A percentile compares a stretch with the other conserved stretches of the same genome.
Evolutionary conservation across 2,888 invertebrate species (phyloP).

Genomic region (Scaptomyza polygonia): DNA sequence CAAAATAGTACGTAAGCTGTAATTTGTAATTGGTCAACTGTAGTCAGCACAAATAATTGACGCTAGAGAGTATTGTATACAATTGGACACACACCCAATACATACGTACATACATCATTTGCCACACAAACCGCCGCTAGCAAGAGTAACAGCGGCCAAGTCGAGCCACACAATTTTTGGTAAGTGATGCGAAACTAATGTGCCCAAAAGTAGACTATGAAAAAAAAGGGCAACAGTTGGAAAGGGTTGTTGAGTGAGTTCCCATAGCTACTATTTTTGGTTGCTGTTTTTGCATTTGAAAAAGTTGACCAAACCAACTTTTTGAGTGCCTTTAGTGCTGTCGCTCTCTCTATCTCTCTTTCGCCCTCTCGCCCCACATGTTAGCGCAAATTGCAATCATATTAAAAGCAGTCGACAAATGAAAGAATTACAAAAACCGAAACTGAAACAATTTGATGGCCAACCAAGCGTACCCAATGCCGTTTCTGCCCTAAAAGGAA

Average conservation of each 20-base stretch:
- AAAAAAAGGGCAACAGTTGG: constrained; percentile 45
- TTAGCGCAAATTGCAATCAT: constrained; percentile 76
- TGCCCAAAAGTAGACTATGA: constrained; percentile 58
- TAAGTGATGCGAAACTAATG: constrained; percentile 74
- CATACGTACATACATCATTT: constrained; percentile 62
- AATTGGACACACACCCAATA: constrained; percentile 6
- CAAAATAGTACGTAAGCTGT: constrained; percentile 47
- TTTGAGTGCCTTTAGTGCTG: constrained; percentile 32
- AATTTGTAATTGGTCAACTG: constrained; percentile 70
- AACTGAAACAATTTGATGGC: constrained; percentile 40
- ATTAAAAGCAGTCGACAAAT: constrained; percentile 66
- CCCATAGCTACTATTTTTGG: constrained; percentile 1
- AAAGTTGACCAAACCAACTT: constrained; percentile 55
- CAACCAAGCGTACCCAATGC: constrained; percentile 25
- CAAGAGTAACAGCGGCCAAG: constrained; percentile 54
- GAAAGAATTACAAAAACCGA: constrained; percentile 33
- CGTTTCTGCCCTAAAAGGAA: constrained; percentile 38
- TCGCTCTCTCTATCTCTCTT: too few relatives aligned
- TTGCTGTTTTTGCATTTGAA: constrained; percentile 23
- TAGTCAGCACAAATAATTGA: constrained; percentile 69
- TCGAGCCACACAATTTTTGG: constrained; percentile 60
- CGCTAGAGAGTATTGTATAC: constrained; percentile 27
- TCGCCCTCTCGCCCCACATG: constrained; percentile 43
- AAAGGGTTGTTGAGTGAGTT: neutral
- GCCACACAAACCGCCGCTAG: constrained; percentile 39